Percentiles rank a stretch among this genome's conserved stretches.
phyloP scores from a whole-genome alignment of 2,888 invertebrate genomes.

The Invenusta paracnida region DNA sequence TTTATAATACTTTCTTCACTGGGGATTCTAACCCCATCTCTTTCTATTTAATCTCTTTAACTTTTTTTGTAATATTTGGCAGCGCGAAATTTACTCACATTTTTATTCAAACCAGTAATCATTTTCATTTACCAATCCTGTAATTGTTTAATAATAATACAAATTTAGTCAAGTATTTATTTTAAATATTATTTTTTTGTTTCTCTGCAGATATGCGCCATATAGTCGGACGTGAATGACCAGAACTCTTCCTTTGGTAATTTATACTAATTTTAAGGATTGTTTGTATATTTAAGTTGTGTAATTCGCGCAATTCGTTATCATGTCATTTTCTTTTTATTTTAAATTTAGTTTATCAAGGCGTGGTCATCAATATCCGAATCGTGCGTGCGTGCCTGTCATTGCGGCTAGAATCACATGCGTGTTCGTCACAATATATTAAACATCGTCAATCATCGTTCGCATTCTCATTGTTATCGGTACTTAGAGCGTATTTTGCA shows the following conservation, averaged over 20 bases:
- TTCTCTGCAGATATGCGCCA: neutral
- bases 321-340: neutral
- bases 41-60: no score
- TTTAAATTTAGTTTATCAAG: conserved; percentile 10
- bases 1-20: no score
- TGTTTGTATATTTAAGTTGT: neutral
- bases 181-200: no score
- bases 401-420: conserved; percentile 1
- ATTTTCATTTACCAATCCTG: no score
- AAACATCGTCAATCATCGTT: neutral
- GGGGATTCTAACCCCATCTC: no score
- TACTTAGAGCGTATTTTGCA: conserved; percentile 7
- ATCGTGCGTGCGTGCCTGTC: conserved; percentile 8
- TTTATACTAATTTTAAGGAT: neutral
- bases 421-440: conserved; percentile 1
- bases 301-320: neutral
- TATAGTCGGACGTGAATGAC: neutral
- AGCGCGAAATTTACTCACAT: no score
- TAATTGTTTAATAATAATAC: no score
- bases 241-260: neutral
- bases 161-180: no score
- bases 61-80: no score
- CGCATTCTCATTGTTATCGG: neutral
- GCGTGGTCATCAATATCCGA: conserved; percentile 10
- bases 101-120: no score